A percentile compares a stretch with the other conserved stretches of the same genome.
These are phyloP conservation scores for Dolichopus griseipennis DNA, from an alignment of 2,888 invertebrate species.

Conservation along the genomic window DNA sequence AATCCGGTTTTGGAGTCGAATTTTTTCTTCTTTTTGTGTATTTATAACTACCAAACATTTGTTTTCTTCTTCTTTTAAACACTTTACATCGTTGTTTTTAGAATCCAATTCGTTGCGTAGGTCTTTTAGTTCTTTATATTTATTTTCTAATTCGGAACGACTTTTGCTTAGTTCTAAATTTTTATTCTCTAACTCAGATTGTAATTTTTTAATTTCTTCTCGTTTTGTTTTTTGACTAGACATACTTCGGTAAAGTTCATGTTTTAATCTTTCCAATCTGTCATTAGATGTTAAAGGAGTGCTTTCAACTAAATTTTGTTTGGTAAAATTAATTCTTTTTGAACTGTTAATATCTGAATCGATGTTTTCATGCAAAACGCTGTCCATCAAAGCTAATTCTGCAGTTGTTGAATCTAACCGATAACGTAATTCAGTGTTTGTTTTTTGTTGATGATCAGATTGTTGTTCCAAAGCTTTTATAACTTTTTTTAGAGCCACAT, in stretches of 20 bases:
- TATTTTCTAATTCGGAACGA: conserved; percentile 37
- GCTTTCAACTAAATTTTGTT: conserved; percentile 28
- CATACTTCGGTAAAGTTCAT: conserved; percentile 44
- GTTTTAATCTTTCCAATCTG: conserved; percentile 41
- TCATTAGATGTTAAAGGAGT: conserved; percentile 40
- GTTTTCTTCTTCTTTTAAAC: conserved; percentile 37
- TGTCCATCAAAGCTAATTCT: conserved; percentile 39
- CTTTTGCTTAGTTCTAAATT: conserved; percentile 43
- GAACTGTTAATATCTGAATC: conserved; percentile 28
- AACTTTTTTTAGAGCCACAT: conserved; percentile 31
- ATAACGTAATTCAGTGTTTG: conserved; percentile 32
- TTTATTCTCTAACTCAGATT: conserved; percentile 34
- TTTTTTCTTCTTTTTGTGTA: conserved; percentile 36
- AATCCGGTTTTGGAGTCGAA: conserved; percentile 33
- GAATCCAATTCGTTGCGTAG: conserved; percentile 38
- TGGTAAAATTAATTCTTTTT: conserved; percentile 27
- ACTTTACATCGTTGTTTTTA: conserved; percentile 32
- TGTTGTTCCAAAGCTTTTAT: conserved; percentile 34
- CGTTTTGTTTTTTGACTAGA: conserved; percentile 43
- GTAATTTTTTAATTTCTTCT: conserved; percentile 47
- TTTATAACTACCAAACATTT: conserved; percentile 25
- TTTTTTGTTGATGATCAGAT: conserved; percentile 33
- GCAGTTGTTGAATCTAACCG: conserved; percentile 35
- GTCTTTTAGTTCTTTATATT: conserved; percentile 46
- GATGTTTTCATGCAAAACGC: conserved; percentile 35